These are phyloP conservation scores for Sogatella furcifera DNA, from an alignment of 1,140 invertebrate genomes.

Conservation along the genomic window DNA sequence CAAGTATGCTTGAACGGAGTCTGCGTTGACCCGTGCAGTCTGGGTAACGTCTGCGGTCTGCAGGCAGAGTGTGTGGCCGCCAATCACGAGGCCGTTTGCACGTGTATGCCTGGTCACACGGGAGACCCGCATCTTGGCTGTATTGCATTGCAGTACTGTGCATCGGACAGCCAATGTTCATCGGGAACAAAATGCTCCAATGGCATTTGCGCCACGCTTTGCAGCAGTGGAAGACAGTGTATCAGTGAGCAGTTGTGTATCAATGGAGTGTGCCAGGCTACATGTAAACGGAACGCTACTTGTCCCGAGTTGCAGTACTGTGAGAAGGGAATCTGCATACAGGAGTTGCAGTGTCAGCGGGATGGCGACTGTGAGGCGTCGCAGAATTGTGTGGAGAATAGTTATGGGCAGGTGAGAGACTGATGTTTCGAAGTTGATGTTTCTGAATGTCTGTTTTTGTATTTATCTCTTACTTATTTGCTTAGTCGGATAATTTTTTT, in stretches of 20 bases:
- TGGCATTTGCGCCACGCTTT: constrained; percentile 65
- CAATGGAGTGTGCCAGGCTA: constrained; percentile 64
- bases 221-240: constrained; percentile 65
- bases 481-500: too few relatives aligned
- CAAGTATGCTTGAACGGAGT: constrained; percentile 65
- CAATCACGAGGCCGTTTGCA: constrained; percentile 60
- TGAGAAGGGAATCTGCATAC: constrained; percentile 66
- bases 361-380: constrained; percentile 56
- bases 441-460: too few relatives aligned
- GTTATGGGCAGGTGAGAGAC: constrained; percentile 42
- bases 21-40: constrained; percentile 67
- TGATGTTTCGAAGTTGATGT: too few relatives aligned
- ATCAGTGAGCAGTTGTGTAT: constrained; percentile 70
- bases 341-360: constrained; percentile 58
- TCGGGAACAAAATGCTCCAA: constrained; percentile 67
- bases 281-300: constrained; percentile 58
- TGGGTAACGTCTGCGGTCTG: constrained; percentile 69
- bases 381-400: constrained; percentile 55
- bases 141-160: constrained; percentile 66
- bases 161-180: constrained; percentile 61
- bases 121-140: constrained; percentile 78
- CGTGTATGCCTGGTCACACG: constrained; percentile 67
- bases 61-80: constrained; percentile 41
- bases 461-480: too few relatives aligned
- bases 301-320: constrained; percentile 76